These are phyloP conservation scores for Nemotelus nigrinus DNA, from an alignment of 2,888 invertebrate species.

Conservation along the genomic window DNA sequence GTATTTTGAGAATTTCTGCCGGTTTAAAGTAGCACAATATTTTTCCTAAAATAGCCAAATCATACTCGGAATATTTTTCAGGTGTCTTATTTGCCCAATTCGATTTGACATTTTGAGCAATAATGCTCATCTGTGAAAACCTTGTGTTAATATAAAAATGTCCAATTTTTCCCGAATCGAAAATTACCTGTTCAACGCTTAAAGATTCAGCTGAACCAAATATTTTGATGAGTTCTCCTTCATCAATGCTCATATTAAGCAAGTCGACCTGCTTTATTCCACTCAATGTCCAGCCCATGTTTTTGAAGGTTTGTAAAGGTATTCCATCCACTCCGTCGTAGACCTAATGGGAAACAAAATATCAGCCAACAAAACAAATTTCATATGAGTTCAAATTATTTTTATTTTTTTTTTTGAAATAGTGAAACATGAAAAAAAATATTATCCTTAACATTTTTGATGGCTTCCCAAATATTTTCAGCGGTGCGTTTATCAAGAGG, in stretches of 20 bases:
- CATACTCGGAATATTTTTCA: conserved; percentile 69
- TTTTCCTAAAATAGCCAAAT: conserved; percentile 67
- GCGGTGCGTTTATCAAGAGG: conserved; percentile 52
- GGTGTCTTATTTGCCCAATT: conserved; percentile 69
- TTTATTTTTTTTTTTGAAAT: not conserved
- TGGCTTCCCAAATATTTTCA: conserved; percentile 56
- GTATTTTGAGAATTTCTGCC: conserved; percentile 67
- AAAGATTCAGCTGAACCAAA: conserved; percentile 68
- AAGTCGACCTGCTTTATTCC: conserved; percentile 67
- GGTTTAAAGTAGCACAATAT: conserved; percentile 70
- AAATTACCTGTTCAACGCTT: conserved; percentile 60
- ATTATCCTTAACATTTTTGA: conserved; percentile 54
- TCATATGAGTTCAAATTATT: not conserved
- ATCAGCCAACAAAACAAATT: not conserved
- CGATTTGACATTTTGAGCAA: conserved; percentile 67
- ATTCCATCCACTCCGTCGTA: conserved; percentile 55
- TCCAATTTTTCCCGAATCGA: not conserved
- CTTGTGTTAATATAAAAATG: conserved; percentile 7
- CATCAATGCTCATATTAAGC: conserved; percentile 66
- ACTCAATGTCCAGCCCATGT: conserved; percentile 55
- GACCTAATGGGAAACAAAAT: conserved; percentile 50
- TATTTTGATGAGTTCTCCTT: conserved; percentile 68
- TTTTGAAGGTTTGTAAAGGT: conserved; percentile 52
- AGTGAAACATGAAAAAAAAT: not conserved
- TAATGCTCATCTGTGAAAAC: conserved; percentile 61